Base-by-base conservation (phyloP, 2,113 vertebrate species). In the Pionites leucogaster region DNA sequence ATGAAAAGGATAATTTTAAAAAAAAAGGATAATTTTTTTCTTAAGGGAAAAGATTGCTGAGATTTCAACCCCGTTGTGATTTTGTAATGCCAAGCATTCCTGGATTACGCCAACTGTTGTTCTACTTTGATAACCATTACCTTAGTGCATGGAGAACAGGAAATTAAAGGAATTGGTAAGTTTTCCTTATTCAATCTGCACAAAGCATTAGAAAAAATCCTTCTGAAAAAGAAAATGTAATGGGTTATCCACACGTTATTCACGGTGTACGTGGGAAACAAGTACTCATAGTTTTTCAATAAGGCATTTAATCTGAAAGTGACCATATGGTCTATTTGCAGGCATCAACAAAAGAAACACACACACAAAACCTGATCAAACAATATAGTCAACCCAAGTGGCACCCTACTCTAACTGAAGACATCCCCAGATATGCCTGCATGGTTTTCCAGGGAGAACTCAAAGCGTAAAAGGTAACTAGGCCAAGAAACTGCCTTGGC, bases 401-500 rank as follows among this genome's bases (percentile, higher is more conserved):
- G 57, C 69, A 62, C 23, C 27, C 72, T 46, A 4, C 1, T 2
- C n/a, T 41, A 35, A 8, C 86, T 60, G 70, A 82, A 93, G 86
- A 14, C 72, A 83, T 37, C 33, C 46, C 52, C 68, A 88, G 39
- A 59, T 62, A 84, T 0, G 7, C 23, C 74, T 63, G 62, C 25
- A 10, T 72, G 62, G 46, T 52, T 86, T 97, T 79, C 55, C 65
- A 91, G 62, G 44, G 29, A 50, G 44, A 92, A 24, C 17, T 72
- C 81, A 46, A 37, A 69, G n/a, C 4, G 5, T 52, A 75, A 87
- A 39, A 14, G 22, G 22, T n/a, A 78, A 52, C 28, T 19, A 37
- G 86, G 95, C 90, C 92, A 96, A 93, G 77, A 96, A 96, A 79
- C 39, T 91, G 74, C 71, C 92, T 72, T 77, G 59, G 74, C 77